A percentile compares a stretch with the other conserved stretches of the same genome.
phyloP scores from a whole-genome alignment of 2,113 vertebrate genomes.

The Motacilla tschutschensis region DNA sequence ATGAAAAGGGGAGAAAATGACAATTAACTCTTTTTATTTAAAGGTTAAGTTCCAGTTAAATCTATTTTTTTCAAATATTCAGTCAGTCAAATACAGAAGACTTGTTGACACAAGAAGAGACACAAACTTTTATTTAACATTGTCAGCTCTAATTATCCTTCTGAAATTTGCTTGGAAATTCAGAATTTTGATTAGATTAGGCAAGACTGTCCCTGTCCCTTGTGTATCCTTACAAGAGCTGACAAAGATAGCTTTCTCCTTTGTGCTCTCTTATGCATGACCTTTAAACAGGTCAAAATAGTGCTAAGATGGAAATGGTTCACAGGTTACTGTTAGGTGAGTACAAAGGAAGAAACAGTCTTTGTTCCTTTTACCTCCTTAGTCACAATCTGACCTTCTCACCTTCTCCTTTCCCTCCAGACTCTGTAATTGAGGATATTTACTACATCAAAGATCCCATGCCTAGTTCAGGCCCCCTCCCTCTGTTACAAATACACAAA shows the following conservation, averaged over 20 bases:
- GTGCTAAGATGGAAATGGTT: background rate
- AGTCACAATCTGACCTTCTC: slow-evolving; percentile 10
- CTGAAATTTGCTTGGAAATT: slow-evolving; percentile 1
- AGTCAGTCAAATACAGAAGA: background rate
- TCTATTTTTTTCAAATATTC: background rate
- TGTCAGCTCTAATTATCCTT: background rate
- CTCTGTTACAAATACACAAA: slow-evolving; percentile 29
- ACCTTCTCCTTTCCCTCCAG: background rate
- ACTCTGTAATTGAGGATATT: slow-evolving; percentile 11
- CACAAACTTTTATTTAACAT: background rate
- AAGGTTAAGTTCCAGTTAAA: background rate
- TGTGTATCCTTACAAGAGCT: background rate
- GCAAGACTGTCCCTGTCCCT: background rate
- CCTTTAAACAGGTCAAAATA: background rate
- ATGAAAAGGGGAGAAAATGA: background rate
- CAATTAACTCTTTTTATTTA: background rate
- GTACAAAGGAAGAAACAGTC: slow-evolving; percentile 13
- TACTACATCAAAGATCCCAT: background rate
- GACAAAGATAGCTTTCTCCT: background rate
- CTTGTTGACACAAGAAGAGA: background rate
- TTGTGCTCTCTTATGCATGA: background rate
- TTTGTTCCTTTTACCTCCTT: slow-evolving; percentile 27
- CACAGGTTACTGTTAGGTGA: slow-evolving; percentile 21
- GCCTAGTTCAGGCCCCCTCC: background rate
- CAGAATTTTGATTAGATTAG: background rate